phyloP scores from a whole-genome alignment of 2,888 invertebrate genomes.

The Eupithecia tripunctaria region DNA sequence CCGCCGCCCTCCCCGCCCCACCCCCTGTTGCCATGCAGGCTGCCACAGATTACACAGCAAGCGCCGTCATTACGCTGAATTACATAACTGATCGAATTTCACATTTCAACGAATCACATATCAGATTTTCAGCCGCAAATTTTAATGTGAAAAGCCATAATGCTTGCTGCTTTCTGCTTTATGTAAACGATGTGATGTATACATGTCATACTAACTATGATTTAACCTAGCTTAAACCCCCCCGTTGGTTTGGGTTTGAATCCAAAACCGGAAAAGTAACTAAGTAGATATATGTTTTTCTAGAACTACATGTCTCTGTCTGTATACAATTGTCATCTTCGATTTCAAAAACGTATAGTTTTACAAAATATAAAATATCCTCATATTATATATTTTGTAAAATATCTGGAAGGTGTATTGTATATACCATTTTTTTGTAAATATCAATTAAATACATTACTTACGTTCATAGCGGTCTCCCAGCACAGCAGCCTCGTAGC shows the following conservation, averaged over 20 bases:
- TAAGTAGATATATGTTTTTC: too few species aligned
- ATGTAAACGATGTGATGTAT: neutral
- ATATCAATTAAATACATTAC: neutral
- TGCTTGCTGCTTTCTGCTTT: neutral
- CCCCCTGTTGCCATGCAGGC: conserved; percentile 8
- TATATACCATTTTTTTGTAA: neutral
- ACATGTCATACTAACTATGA: too few species aligned
- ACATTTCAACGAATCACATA: neutral
- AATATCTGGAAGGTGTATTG: neutral
- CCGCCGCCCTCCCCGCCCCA: too few species aligned
- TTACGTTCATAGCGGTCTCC: neutral
- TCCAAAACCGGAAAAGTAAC: too few species aligned
- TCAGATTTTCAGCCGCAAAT: conserved; percentile 5
- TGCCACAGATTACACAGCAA: neutral
- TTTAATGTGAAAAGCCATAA: neutral
- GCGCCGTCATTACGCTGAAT: neutral
- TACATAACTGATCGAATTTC: conserved; percentile 10
- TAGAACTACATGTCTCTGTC: too few species aligned
- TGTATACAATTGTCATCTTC: too few species aligned
- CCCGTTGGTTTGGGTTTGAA: too few species aligned
- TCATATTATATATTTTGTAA: neutral
- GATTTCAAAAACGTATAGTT: neutral
- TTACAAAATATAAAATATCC: too few species aligned
- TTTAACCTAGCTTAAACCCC: too few species aligned
- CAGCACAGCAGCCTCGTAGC: neutral